Evolutionary conservation across 2,113 vertebrate species (phyloP), one percentile per base, ranked within the genome.

Genomic region (Crotalus viridis): DNA sequence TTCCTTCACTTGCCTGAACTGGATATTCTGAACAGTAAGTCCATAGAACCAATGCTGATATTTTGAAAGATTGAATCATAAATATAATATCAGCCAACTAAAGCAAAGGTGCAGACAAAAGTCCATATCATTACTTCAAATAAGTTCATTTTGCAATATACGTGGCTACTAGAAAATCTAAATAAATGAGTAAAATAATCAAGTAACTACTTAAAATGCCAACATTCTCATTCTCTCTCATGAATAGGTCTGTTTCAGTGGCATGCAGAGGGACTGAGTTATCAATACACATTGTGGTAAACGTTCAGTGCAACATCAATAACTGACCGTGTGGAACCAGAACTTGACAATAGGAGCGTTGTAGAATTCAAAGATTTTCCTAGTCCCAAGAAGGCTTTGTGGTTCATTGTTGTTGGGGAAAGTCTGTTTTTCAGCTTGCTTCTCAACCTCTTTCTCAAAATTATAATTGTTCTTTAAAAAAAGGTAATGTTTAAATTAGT

Each of bases 271-370:
- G 13, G 56, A 56, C 93, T 95, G 4, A 2, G 48, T 26, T 4
- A 93, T n/a, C 1, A 2, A 28, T 24, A 69, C 21, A 46, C 12
- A 93, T 12, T 46, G 48, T 22, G 46, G 33, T 51, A 33, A 88
- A 10, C 0, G 1, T 5, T 33, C 26, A 51, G 26, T 88, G 94
- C 61, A 91, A 90, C 17, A 1, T 1, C 0, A 61, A 69, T 52
- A 26, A 98, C 99, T 89, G 97, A 99, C 99, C 95, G 98, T 99
- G 95, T 99, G 98, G 97, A 99, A 99, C 98, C 99, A 99, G 97
- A 99, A 99, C 96, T 99, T 99, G 96, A 99, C 99, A 94, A 99
- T 99, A 8, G 99, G 99, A 87, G 99, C 98, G 0, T 96, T 98
- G 98, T 99, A 99, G 98, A 99, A 99, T 92, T 99, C 99, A 93